Percentiles rank a stretch among this genome's conserved stretches.
phyloP scores from a whole-genome alignment of 2,113 vertebrate species.

The Syngnathus floridae region DNA sequence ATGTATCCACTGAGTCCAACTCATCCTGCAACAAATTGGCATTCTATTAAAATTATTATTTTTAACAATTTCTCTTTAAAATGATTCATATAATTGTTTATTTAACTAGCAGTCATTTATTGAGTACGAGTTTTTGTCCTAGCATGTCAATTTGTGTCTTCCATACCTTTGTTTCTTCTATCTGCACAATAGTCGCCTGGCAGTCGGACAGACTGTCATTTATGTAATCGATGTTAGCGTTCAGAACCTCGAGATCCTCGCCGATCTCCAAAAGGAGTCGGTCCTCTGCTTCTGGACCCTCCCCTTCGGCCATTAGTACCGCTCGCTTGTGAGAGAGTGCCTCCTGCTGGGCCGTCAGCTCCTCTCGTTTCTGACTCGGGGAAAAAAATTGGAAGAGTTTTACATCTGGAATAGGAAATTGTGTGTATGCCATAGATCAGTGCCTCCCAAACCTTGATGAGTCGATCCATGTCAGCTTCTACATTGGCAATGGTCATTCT shows the following conservation, averaged over 20 bases:
- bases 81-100: no score
- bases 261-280: constrained; percentile 84
- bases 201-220: constrained; percentile 93
- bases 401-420: not conserved
- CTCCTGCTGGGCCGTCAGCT: constrained; percentile 87
- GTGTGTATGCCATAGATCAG: not conserved
- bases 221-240: constrained; percentile 96
- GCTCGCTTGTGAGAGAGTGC: constrained; percentile 77
- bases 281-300: constrained; percentile 79
- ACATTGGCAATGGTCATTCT: constrained; percentile 91
- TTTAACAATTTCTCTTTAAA: not conserved
- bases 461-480: constrained; percentile 93
- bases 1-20: constrained; percentile 93
- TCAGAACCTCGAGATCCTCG: constrained; percentile 89
- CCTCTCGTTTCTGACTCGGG: constrained; percentile 86
- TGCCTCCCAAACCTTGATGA: constrained; percentile 80
- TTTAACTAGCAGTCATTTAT: no score
- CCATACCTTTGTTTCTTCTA: constrained; percentile 91
- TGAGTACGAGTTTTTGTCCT: not conserved
- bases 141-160: not conserved
- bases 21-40: constrained; percentile 75
- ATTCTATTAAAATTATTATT: not conserved
- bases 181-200: constrained; percentile 95
- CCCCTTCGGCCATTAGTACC: constrained; percentile 77
- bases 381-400: constrained; percentile 1